A percentile compares a stretch with the other conserved stretches of the same genome.
Evolutionary conservation across 2,113 vertebrate genomes (phyloP).

Genomic region (Spilogale gracilis): DNA sequence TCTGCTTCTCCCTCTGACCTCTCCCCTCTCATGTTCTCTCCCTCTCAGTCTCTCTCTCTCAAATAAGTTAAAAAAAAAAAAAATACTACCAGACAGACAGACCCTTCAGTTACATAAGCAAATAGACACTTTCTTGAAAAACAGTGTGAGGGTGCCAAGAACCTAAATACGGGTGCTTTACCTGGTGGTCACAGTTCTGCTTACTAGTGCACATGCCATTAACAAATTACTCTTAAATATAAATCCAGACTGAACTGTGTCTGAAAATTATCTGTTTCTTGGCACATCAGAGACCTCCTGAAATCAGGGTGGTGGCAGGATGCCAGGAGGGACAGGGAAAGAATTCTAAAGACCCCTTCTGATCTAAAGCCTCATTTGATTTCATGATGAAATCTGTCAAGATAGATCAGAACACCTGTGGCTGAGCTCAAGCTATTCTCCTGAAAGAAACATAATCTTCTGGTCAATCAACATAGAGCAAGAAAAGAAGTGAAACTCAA

Average conservation of each 20-base stretch:
- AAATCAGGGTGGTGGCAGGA: not conserved
- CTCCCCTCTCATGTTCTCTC: no score
- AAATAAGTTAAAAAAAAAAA: not conserved
- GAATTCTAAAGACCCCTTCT: conserved; percentile 30
- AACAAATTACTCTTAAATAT: not conserved
- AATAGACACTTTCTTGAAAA: not conserved
- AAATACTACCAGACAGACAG: not conserved
- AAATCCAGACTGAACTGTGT: not conserved
- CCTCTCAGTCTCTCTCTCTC: no score
- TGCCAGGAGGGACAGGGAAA: not conserved
- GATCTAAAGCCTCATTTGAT: conserved; percentile 8
- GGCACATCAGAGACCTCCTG: not conserved
- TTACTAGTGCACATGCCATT: not conserved
- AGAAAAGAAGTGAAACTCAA: conserved; percentile 10
- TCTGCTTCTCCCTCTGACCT: no score
- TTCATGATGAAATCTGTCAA: not conserved
- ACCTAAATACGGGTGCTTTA: not conserved
- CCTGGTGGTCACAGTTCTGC: not conserved
- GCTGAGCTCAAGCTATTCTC: not conserved
- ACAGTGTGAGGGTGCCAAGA: not conserved
- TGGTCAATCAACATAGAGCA: not conserved
- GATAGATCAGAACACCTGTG: not conserved
- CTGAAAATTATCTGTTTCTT: conserved; percentile 31
- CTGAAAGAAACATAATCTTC: not conserved
- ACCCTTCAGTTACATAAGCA: not conserved